Evolutionary conservation across 2,113 vertebrate genomes (phyloP).

Genomic region (Archilochus colubris): DNA sequence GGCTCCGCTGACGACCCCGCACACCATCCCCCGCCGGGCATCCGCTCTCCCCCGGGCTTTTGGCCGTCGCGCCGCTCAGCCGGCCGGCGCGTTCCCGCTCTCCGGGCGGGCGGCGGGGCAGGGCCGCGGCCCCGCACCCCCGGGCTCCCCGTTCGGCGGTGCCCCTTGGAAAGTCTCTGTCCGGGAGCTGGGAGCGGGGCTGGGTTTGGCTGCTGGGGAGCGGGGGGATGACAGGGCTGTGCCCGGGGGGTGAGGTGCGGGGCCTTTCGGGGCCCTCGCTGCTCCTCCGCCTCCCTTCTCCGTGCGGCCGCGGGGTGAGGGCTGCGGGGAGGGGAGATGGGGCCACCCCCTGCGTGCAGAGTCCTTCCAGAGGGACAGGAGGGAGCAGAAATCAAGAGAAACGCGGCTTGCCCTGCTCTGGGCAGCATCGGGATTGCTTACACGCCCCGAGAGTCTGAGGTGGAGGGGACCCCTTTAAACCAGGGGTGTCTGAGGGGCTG

Average conservation of each 20-base stretch:
- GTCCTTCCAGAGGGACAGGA: background rate
- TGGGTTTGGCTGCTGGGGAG: background rate
- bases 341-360: background rate
- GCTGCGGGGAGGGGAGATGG: background rate
- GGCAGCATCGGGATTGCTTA: fast-evolving
- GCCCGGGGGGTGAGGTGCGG: background rate
- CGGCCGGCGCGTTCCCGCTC: background rate
- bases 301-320: too few relatives aligned
- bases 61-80: background rate
- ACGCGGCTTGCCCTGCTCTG: fast-evolving
- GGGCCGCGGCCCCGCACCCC: background rate
- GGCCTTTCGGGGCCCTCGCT: background rate
- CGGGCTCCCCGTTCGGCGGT: background rate
- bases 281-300: fast-evolving
- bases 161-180: background rate
- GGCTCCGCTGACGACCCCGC: too few relatives aligned
- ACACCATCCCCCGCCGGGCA: too few relatives aligned
- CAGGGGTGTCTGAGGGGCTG: background rate
- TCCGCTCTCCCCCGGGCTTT: too few relatives aligned
- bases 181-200: background rate
- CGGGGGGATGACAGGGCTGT: background rate
- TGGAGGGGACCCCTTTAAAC: background rate
- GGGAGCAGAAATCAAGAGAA: background rate
- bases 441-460: fast-evolving
- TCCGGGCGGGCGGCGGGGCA: background rate